phyloP scores from a whole-genome alignment of 1,140 invertebrate genomes.

The Sitobion miscanthi region DNA sequence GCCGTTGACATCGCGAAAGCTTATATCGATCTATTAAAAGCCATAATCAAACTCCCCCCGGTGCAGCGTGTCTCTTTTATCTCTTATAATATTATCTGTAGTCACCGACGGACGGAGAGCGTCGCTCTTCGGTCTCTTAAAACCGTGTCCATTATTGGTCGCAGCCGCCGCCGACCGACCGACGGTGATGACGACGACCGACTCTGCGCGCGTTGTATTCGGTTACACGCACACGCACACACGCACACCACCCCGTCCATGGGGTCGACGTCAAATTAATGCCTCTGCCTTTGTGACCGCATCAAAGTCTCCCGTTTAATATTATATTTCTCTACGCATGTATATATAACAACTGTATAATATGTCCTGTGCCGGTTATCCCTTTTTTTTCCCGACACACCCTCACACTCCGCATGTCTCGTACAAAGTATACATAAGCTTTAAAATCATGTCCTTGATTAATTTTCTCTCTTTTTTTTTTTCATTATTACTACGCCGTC shows the following conservation, averaged over 20 bases:
- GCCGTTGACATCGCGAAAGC: background rate
- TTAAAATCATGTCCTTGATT: slow-evolving; percentile 12
- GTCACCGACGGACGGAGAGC: background rate
- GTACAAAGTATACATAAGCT: slow-evolving; percentile 5
- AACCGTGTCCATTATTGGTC: background rate
- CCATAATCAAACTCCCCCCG: slow-evolving; percentile 7
- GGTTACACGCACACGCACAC: slow-evolving; percentile 11
- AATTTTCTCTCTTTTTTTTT: slow-evolving; percentile 14
- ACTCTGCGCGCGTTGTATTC: slow-evolving; percentile 27
- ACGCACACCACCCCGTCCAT: background rate
- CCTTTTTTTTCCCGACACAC: background rate
- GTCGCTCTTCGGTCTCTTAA: background rate
- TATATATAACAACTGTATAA: background rate
- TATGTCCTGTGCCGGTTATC: background rate
- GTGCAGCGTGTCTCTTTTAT: slow-evolving; percentile 12
- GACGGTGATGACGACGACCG: background rate
- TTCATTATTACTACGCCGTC: background rate
- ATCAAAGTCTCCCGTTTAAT: slow-evolving; percentile 49
- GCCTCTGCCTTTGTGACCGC: slow-evolving; percentile 41
- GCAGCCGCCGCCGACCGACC: slow-evolving; percentile 19
- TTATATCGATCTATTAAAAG: slow-evolving; percentile 42
- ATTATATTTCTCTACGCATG: slow-evolving; percentile 10
- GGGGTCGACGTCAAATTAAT: slow-evolving; percentile 43
- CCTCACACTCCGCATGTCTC: background rate
- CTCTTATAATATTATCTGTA: slow-evolving; percentile 7